A percentile compares a stretch with the other conserved stretches of the same genome.
These are phyloP conservation scores for Taxidea taxus DNA, from an alignment of 2,113 vertebrate species.

Conservation along the genomic window DNA sequence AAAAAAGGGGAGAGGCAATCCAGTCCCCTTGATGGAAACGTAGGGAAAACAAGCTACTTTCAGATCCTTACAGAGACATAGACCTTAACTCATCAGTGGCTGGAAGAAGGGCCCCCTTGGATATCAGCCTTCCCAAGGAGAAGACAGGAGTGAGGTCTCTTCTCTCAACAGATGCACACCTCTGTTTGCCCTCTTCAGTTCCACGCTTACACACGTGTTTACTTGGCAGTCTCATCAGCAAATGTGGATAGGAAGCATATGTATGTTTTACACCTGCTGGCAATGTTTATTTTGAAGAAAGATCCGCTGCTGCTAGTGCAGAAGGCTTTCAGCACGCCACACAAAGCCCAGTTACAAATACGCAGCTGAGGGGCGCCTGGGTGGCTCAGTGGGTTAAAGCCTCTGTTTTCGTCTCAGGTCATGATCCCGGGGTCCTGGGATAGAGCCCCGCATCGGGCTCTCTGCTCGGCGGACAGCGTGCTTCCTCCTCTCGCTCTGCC, in stretches of 20 bases:
- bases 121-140: not conserved
- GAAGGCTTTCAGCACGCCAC: not conserved
- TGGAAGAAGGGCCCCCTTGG: not conserved
- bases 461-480: too few relatives aligned
- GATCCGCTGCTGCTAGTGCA: not conserved
- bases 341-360: not conserved
- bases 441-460: too few relatives aligned
- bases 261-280: conserved; percentile 33
- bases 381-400: too few relatives aligned
- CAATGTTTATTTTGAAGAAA: conserved; percentile 40
- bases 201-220: not conserved
- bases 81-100: not conserved
- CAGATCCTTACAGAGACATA: not conserved
- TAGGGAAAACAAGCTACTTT: not conserved
- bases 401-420: too few relatives aligned
- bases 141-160: not conserved
- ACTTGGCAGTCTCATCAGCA: not conserved
- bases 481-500: too few relatives aligned
- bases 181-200: not conserved
- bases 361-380: not conserved
- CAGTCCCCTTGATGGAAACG: not conserved
- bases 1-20: not conserved
- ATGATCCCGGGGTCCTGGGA: too few relatives aligned
- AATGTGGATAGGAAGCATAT: not conserved
- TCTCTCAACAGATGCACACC: not conserved